Evolutionary conservation across 2,888 invertebrate genomes (phyloP).

Genomic region (Eupithecia inturbata): DNA sequence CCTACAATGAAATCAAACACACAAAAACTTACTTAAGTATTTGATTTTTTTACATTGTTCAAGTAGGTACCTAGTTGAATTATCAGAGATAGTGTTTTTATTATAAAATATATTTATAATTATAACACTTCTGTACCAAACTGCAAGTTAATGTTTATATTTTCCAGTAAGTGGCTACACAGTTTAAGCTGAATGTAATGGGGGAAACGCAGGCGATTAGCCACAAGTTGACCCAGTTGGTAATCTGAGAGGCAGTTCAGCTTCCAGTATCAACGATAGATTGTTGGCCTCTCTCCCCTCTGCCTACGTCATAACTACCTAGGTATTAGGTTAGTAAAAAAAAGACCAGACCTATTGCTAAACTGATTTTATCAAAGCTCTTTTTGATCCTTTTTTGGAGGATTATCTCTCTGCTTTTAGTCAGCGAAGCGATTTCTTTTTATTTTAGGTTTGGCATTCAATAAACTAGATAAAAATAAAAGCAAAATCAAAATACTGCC

Average conservation of each 20-base stretch:
- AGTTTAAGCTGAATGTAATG: constrained; percentile 12
- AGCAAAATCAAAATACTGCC: background rate
- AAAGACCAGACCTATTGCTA: background rate
- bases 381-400: background rate
- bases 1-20: no score
- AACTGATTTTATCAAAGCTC: background rate
- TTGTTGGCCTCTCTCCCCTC: background rate
- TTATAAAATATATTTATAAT: background rate
- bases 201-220: constrained; percentile 9
- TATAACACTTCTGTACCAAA: background rate
- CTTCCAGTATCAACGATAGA: constrained; percentile 4
- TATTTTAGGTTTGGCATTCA: background rate
- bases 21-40: no score
- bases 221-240: constrained; percentile 14
- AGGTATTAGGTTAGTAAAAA: background rate
- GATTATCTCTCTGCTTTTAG: background rate
- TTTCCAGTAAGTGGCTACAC: background rate
- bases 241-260: constrained; percentile 2
- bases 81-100: background rate
- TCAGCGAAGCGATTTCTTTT: background rate
- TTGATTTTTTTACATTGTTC: no score
- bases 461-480: background rate
- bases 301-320: background rate
- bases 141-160: background rate
- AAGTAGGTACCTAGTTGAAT: no score